Conservation (phyloP, 1,140 invertebrate species). For the Drosophila teissieri region DNA sequence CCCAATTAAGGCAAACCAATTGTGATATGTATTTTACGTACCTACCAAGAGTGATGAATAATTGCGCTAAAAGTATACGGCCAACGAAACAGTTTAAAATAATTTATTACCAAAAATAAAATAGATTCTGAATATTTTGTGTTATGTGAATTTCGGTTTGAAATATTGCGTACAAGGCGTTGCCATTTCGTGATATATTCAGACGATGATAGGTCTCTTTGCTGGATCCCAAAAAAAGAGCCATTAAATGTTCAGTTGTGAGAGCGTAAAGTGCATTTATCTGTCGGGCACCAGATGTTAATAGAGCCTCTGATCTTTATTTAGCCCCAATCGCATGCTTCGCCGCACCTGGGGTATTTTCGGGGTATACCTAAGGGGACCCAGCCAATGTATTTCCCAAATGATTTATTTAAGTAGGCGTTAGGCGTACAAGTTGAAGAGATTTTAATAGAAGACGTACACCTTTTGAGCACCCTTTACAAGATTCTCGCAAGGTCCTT, state of each 20-base stretch:
- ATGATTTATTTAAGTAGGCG: conserved; percentile 7
- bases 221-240: conserved; percentile 32
- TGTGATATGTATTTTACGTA: conserved; percentile 32
- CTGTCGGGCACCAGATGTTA: conserved; percentile 52
- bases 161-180: conserved; percentile 43
- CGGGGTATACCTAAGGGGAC: conserved; percentile 1
- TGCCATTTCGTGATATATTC: conserved; percentile 50
- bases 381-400: neutral
- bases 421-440: neutral
- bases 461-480: conserved; percentile 8
- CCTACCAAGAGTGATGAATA: conserved; percentile 49
- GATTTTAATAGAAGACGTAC: conserved; percentile 29
- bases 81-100: conserved; percentile 7
- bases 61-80: conserved; percentile 23
- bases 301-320: conserved; percentile 31
- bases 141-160: conserved; percentile 27
- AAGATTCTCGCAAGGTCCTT: neutral
- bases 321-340: conserved; percentile 45
- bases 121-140: conserved; percentile 45
- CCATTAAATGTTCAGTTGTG: conserved; percentile 43
- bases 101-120: conserved; percentile 33
- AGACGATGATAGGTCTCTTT: conserved; percentile 9
- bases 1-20: conserved; percentile 52
- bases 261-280: conserved; percentile 46
- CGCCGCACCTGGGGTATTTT: conserved; percentile 45